A percentile compares a stretch with the other conserved stretches of the same genome.
Evolutionary conservation across 2,888 invertebrate genomes (phyloP).

Genomic region (Lasioglossum marginatum): DNA sequence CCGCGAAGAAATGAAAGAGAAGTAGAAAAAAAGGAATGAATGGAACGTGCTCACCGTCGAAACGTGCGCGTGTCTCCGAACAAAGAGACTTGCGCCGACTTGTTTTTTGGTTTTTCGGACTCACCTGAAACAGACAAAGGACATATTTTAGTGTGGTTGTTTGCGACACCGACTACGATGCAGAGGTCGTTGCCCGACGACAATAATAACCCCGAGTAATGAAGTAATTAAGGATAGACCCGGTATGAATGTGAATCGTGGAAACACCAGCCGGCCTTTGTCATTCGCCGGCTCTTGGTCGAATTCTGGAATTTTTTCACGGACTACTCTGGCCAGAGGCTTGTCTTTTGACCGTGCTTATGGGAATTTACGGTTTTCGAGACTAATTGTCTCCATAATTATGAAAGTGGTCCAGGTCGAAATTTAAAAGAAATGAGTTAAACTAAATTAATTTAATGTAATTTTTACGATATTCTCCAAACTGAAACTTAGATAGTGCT

Average conservation of each 20-base stretch:
- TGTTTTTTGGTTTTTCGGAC: slow-evolving; percentile 37
- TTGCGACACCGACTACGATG: slow-evolving; percentile 43
- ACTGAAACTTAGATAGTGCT: no score
- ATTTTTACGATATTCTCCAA: no score
- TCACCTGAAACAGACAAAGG: slow-evolving; percentile 75
- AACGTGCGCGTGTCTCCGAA: neutral
- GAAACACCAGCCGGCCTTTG: neutral
- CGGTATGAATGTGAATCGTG: slow-evolving; percentile 1
- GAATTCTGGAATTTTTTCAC: slow-evolving; percentile 7
- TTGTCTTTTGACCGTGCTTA: neutral
- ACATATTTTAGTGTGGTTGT: slow-evolving; percentile 48
- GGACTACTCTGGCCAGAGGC: neutral
- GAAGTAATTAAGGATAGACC: slow-evolving; percentile 72
- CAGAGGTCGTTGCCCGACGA: slow-evolving; percentile 33
- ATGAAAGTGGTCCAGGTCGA: no score
- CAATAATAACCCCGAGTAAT: slow-evolving; percentile 63
- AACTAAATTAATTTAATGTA: no score
- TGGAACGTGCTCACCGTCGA: slow-evolving; percentile 17
- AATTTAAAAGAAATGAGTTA: no score
- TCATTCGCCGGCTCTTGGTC: neutral
- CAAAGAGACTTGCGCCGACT: neutral
- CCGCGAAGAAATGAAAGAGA: neutral
- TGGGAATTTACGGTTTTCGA: neutral
- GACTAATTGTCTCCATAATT: neutral
- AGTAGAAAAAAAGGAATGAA: neutral